A percentile compares a stretch with the other conserved stretches of the same genome.
These are phyloP conservation scores for Planococcus citri DNA, from an alignment of 1,140 invertebrate species.

Conservation along the genomic window DNA sequence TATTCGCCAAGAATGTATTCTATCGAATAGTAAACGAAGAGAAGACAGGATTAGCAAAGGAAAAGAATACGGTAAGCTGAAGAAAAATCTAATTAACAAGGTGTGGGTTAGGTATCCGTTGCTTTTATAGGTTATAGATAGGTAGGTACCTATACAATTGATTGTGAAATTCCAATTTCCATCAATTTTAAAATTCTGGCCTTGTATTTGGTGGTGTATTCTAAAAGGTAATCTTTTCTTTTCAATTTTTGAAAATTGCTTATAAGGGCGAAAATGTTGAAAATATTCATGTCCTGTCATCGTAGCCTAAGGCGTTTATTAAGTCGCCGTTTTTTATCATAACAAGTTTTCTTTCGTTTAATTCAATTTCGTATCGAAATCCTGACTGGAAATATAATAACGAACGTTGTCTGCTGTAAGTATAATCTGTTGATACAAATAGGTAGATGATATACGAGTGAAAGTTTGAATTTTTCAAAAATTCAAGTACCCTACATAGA, in stretches of 20 bases:
- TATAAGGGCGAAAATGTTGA: neutral
- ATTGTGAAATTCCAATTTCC: neutral
- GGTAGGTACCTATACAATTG: too few species aligned
- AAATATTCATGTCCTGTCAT: conserved; percentile 16
- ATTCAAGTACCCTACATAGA: too few species aligned
- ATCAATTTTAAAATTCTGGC: neutral
- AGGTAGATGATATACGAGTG: too few species aligned
- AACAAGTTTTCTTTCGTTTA: conserved; percentile 5
- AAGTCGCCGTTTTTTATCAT: neutral
- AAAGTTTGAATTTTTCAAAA: too few species aligned
- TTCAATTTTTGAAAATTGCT: neutral
- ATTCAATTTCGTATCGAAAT: conserved; percentile 11
- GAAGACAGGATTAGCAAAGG: neutral
- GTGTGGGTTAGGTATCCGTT: too few species aligned
- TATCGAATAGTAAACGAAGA: neutral
- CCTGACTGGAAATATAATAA: conserved; percentile 10
- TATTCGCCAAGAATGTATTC: neutral
- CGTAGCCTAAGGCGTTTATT: conserved; percentile 9
- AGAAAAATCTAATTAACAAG: neutral
- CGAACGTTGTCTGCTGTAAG: too few species aligned
- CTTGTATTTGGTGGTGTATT: neutral
- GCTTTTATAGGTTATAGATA: too few species aligned
- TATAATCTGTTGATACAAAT: neutral
- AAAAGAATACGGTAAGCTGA: neutral
- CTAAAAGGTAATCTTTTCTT: conserved; percentile 1